These are phyloP conservation scores for Apotomis turbidana DNA, from an alignment of 2,888 invertebrate genomes.

Conservation along the genomic window DNA sequence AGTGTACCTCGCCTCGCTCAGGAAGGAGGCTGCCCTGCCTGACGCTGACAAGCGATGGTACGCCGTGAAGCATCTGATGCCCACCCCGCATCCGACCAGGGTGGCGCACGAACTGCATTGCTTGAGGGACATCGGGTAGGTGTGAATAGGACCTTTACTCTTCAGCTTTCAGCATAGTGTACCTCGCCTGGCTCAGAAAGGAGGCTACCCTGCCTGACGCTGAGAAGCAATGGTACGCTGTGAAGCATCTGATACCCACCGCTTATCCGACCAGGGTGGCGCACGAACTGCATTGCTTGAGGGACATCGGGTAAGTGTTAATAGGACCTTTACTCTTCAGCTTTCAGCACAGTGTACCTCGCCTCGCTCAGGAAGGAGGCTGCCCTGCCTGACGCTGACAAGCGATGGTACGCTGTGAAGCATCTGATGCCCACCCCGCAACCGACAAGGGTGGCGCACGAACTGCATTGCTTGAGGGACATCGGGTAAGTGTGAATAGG, in stretches of 20 bases:
- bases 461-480: conserved; percentile 90
- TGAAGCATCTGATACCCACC: conserved; percentile 94
- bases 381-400: conserved; percentile 64
- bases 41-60: conserved; percentile 83
- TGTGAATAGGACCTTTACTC: background rate
- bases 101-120: conserved; percentile 92
- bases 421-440: conserved; percentile 94
- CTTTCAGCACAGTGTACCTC: conserved; percentile 92
- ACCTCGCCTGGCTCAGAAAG: conserved; percentile 87
- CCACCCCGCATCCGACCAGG: conserved; percentile 92
- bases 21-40: conserved; percentile 68
- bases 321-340: background rate
- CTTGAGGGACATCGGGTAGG: conserved; percentile 89
- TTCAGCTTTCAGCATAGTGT: conserved; percentile 89
- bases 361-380: conserved; percentile 85
- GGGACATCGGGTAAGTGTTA: conserved; percentile 87
- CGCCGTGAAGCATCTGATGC: conserved; percentile 94
- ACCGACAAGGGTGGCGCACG: conserved; percentile 91
- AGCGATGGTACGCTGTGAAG: conserved; percentile 91
- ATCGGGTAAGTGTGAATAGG: conserved; percentile 84
- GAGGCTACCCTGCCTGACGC: conserved; percentile 63
- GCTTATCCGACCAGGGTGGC: conserved; percentile 92
- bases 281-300: conserved; percentile 91
- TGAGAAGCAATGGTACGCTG: conserved; percentile 87
- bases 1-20: conserved; percentile 90